A percentile compares a stretch with the other conserved stretches of the same genome.
Conservation (phyloP, 2,888 invertebrate genomes). For the Apotomis capreana region DNA sequence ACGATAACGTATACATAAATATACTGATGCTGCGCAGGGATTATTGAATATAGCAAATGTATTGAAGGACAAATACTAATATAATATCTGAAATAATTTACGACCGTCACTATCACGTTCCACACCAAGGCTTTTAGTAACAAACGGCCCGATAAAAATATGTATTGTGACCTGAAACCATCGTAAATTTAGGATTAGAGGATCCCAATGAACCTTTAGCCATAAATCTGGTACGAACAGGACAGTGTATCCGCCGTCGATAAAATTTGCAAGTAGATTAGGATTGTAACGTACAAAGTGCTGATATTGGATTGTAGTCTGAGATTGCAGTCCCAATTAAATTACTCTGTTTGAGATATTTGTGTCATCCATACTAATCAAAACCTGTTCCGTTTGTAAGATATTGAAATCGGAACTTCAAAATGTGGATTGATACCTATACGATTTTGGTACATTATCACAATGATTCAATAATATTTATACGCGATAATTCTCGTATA, state of each 20-base stretch:
- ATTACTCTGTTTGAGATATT: constrained; percentile 17
- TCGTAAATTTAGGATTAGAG: constrained; percentile 57
- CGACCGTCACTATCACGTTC: constrained; percentile 22
- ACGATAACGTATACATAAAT: too few relatives aligned
- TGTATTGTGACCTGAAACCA: constrained; percentile 45
- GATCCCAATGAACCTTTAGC: constrained; percentile 50
- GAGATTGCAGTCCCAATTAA: constrained; percentile 30
- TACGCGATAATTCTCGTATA: too few relatives aligned
- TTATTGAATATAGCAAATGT: too few relatives aligned
- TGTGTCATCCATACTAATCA: constrained; percentile 21
- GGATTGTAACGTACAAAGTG: constrained; percentile 37
- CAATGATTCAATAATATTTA: too few relatives aligned
- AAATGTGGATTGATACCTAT: too few relatives aligned
- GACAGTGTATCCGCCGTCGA: constrained; percentile 38
- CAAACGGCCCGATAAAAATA: constrained; percentile 35
- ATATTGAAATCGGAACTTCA: background rate
- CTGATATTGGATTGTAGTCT: constrained; percentile 22
- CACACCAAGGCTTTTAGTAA: constrained; percentile 29
- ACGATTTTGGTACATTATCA: too few relatives aligned
- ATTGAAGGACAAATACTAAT: background rate
- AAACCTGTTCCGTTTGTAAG: background rate
- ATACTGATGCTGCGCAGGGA: too few relatives aligned
- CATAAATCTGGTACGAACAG: constrained; percentile 43
- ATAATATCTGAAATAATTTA: background rate
- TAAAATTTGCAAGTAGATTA: constrained; percentile 42